Percentiles rank a stretch among this genome's conserved stretches.
Conservation (phyloP, 2,113 vertebrate species). For the Lepisosteus osseus region DNA sequence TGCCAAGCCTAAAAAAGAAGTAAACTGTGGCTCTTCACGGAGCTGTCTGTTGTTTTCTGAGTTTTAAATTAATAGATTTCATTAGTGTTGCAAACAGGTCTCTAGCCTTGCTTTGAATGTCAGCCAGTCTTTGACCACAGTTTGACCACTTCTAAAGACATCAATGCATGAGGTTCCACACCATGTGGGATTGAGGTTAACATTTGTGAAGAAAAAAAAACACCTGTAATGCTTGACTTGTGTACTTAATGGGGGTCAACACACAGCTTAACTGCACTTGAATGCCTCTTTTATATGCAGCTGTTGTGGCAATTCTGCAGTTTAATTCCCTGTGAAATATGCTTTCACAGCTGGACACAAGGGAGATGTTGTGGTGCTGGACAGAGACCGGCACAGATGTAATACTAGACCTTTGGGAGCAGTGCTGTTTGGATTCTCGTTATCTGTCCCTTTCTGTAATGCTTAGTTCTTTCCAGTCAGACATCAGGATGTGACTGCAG, state of each 20-base stretch:
- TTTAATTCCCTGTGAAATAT: background rate
- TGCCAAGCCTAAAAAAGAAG: too few species aligned
- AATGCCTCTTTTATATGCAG: background rate
- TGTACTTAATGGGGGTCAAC: background rate
- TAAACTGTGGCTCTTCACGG: background rate
- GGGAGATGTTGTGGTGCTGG: background rate
- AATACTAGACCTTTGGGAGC: background rate
- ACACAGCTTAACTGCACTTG: background rate
- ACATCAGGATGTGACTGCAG: background rate
- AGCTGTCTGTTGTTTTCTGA: background rate
- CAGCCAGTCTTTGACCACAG: too few species aligned
- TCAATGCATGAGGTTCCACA: too few species aligned
- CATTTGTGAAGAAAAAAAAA: too few species aligned
- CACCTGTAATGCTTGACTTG: too few species aligned
- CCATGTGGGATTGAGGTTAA: too few species aligned
- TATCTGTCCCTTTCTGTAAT: background rate
- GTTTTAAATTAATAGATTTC: too few species aligned
- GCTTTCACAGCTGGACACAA: background rate
- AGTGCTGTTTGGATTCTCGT: background rate
- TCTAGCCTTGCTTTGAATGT: too few species aligned
- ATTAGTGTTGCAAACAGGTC: too few species aligned
- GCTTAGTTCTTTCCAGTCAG: background rate
- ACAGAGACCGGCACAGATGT: too few species aligned
- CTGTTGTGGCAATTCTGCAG: background rate
- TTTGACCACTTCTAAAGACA: too few species aligned